phyloP scores from a whole-genome alignment of 2,888 invertebrate genomes.

The Byasa hedistus region DNA sequence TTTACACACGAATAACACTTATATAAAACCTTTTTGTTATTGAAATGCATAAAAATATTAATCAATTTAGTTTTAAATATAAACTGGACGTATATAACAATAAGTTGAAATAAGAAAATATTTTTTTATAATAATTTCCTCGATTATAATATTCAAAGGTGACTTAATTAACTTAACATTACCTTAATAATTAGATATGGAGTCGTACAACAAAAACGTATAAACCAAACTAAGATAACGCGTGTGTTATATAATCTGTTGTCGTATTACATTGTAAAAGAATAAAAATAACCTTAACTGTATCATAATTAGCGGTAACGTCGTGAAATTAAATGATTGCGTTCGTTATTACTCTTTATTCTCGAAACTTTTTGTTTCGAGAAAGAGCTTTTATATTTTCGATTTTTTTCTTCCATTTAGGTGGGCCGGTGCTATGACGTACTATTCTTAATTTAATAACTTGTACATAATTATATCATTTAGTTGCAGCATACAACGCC shows the following conservation, averaged over 20 bases:
- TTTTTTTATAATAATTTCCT: slow-evolving; percentile 43
- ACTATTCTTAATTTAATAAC: slow-evolving; percentile 54
- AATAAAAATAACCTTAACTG: slow-evolving; percentile 19
- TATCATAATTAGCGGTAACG: slow-evolving; percentile 22
- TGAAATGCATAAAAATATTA: slow-evolving; percentile 64
- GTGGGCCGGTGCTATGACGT: slow-evolving; percentile 58
- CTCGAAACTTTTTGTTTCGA: slow-evolving; percentile 21
- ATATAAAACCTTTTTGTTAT: slow-evolving; percentile 53
- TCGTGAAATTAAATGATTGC: slow-evolving; percentile 15
- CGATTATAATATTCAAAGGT: slow-evolving; percentile 59
- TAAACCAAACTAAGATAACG: slow-evolving; percentile 22
- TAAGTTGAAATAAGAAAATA: slow-evolving; percentile 67
- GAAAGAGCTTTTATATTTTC: slow-evolving; percentile 26
- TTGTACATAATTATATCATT: slow-evolving; percentile 60
- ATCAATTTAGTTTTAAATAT: slow-evolving; percentile 52
- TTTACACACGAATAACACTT: slow-evolving; percentile 59
- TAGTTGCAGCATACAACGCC: slow-evolving; percentile 51
- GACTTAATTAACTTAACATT: slow-evolving; percentile 70
- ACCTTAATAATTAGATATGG: slow-evolving; percentile 44
- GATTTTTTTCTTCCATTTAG: slow-evolving; percentile 37
- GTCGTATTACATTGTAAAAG: slow-evolving; percentile 8
- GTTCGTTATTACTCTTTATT: slow-evolving; percentile 13
- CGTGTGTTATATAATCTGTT: slow-evolving; percentile 7
- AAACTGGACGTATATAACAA: slow-evolving; percentile 67
- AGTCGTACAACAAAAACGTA: slow-evolving; percentile 32